Evolutionary conservation across 2,888 invertebrate genomes (phyloP).

Genomic region (Zele albiditarsus): DNA sequence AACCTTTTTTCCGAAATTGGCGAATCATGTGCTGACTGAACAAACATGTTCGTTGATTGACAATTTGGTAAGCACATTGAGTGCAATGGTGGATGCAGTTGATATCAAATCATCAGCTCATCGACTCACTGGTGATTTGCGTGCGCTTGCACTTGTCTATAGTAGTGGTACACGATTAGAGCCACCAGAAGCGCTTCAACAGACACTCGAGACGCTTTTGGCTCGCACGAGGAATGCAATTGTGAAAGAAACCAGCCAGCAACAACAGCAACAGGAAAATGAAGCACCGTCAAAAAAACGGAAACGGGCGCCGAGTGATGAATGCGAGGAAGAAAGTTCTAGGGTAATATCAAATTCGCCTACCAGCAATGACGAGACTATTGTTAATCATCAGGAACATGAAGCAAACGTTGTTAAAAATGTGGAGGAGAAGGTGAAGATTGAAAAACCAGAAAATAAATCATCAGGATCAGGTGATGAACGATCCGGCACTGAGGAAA

Average conservation of each 20-base stretch:
- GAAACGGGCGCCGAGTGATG: conserved; percentile 62
- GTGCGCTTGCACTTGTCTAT: conserved; percentile 77
- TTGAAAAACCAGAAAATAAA: conserved; percentile 55
- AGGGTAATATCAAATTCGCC: conserved; percentile 50
- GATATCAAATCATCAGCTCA: conserved; percentile 75
- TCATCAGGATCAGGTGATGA: conserved; percentile 42
- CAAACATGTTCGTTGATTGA: conserved; percentile 78
- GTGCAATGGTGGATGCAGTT: conserved; percentile 74
- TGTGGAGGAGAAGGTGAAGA: conserved; percentile 59
- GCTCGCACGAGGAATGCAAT: conserved; percentile 61
- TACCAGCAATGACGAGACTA: conserved; percentile 49
- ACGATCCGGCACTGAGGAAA: conserved; percentile 40
- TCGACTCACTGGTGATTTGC: conserved; percentile 75
- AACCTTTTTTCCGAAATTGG: conserved; percentile 92
- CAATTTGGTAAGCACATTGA: conserved; percentile 77
- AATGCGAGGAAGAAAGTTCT: conserved; percentile 55
- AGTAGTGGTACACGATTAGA: conserved; percentile 71
- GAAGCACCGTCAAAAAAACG: conserved; percentile 70
- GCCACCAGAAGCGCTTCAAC: conserved; percentile 65
- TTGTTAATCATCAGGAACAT: conserved; percentile 10
- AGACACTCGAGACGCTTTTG: conserved; percentile 67
- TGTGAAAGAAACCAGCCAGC: conserved; percentile 61
- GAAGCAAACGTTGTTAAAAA: conserved; percentile 52
- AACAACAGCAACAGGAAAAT: conserved; percentile 53
- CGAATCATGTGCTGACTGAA: conserved; percentile 77